Percentiles rank a stretch among this genome's conserved stretches.
These are phyloP conservation scores for Melanotaenia maccullochi DNA, from an alignment of 2,797 vertebrate species.

Conservation along the genomic window DNA sequence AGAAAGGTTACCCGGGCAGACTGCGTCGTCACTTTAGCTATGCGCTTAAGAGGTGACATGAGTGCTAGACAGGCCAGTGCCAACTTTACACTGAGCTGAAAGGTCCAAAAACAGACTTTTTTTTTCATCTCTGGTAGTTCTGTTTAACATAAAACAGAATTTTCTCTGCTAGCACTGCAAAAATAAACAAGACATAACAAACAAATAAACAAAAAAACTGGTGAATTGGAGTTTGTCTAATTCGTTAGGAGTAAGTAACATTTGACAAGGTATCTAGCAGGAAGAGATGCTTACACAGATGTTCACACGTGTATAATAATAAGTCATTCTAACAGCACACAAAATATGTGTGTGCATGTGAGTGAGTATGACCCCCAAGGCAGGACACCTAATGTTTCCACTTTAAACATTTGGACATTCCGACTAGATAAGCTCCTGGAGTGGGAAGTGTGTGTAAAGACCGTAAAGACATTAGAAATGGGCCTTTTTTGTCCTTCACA, in stretches of 20 bases:
- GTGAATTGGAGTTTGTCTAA: constrained; percentile 54
- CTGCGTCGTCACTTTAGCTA: constrained; percentile 68
- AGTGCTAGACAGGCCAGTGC: constrained; percentile 58
- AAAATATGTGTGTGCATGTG: constrained; percentile 23
- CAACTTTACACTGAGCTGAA: constrained; percentile 65
- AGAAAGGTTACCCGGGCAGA: constrained; percentile 73
- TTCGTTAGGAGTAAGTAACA: constrained; percentile 39
- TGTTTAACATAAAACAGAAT: constrained; percentile 38
- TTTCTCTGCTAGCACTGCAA: constrained; percentile 19
- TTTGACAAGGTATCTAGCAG: constrained; percentile 50
- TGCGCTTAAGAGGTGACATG: constrained; percentile 73
- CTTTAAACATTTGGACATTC: constrained; percentile 83
- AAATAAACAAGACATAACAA: constrained; percentile 11
- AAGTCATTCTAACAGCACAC: constrained; percentile 35
- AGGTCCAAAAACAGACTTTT: constrained; percentile 37
- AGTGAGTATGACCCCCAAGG: constrained; percentile 51
- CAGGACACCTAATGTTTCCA: constrained; percentile 73
- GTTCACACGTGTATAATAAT: constrained; percentile 33
- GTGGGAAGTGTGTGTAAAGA: constrained; percentile 64
- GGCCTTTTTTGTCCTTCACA: constrained; percentile 46
- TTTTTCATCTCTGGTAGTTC: constrained; percentile 23
- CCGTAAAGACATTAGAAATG: constrained; percentile 54
- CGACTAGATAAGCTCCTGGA: constrained; percentile 73
- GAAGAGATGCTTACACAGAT: constrained; percentile 20
- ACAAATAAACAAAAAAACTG: no score